Evolutionary conservation across 2,797 vertebrate species (phyloP).

Genomic region (Poecilia gillii): DNA sequence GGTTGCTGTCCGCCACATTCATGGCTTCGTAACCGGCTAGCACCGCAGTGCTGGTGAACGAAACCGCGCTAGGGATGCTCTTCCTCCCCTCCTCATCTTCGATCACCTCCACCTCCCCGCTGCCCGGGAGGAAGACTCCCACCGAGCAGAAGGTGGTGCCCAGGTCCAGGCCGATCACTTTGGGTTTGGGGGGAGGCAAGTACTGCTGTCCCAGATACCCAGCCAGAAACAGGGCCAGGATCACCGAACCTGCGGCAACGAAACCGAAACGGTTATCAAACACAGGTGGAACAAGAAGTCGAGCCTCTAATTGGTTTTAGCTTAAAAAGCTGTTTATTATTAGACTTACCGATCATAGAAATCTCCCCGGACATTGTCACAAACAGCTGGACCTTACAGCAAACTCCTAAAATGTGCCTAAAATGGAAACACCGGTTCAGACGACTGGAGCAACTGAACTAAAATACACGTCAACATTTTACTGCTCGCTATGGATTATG

Average conservation of each 20-base stretch:
- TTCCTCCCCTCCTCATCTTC: slow-evolving; percentile 85
- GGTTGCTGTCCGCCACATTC: slow-evolving; percentile 88
- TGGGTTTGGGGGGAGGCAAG: slow-evolving; percentile 91
- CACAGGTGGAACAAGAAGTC: slow-evolving; percentile 14
- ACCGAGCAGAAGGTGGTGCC: slow-evolving; percentile 98
- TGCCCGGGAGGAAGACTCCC: slow-evolving; percentile 92
- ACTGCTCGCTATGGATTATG: slow-evolving; percentile 14
- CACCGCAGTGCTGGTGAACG: slow-evolving; percentile 84
- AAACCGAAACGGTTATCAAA: not conserved
- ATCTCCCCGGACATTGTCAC: slow-evolving; percentile 80
- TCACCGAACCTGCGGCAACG: slow-evolving; percentile 85
- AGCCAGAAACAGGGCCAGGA: slow-evolving; percentile 92
- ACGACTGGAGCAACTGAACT: slow-evolving; percentile 8
- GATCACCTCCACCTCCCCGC: slow-evolving; percentile 91
- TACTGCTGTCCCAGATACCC: slow-evolving; percentile 97
- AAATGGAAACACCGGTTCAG: not conserved
- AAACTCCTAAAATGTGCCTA: slow-evolving; percentile 7
- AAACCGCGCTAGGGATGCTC: slow-evolving; percentile 93
- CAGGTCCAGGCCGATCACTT: slow-evolving; percentile 93
- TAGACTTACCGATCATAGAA: slow-evolving; percentile 81
- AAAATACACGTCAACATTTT: slow-evolving; percentile 78
- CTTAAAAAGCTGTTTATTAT: not conserved
- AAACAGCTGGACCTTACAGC: not conserved
- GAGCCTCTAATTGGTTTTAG: slow-evolving; percentile 20
- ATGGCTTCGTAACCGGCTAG: slow-evolving; percentile 89